Evolutionary conservation across 2,797 vertebrate species (phyloP), one percentile per base, ranked within the genome.

Genomic region (Cynopterus sphinx): DNA sequence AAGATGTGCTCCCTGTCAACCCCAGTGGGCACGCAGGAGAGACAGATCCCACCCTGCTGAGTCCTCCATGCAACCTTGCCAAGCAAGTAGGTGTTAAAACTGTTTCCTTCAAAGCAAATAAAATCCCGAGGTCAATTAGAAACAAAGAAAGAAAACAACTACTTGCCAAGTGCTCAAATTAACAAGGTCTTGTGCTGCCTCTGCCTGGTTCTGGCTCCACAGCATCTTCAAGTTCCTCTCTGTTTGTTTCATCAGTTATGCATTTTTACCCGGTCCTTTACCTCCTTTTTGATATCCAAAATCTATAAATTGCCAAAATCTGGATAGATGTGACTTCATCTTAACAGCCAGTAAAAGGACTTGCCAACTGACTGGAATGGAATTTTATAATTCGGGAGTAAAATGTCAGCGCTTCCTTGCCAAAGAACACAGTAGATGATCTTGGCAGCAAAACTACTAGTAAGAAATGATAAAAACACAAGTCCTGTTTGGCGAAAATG

Each of bases 241-340:
- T 41, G 16, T 26, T 53, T 39, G 13, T 57, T 41, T 53, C 3
- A 70, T 36, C 39, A 26, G 36, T 53, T 41, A 21, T 1, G 6
- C 49, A 65, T 39, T 68, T 70, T 36, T 26, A 59, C n/a, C 28
- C 21, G 21, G 6, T 17, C 33, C 70, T 43, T 41, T 17, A 13
- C 9, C 41, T 43, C 87, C 26, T 67, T 65, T 33, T 67, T 33
- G 19, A 19, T 36, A 36, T 53, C 63, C 82, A n/a, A 19, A 85
- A 86, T 9, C 31, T 65, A 4, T 17, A 73, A 73, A 17, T 51
- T 82, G 71, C 81, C 46, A 39, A 89, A 73, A 88, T 61, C 65
- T 68, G 65, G 36, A 73, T 7, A 75, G 39, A 90, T 55, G 59
- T 71, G 59, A 78, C 31, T 87, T 78, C 65, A 83, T 11, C 90